Conservation (phyloP, 2,797 vertebrate genomes). For the Epinephelus coioides region DNA sequence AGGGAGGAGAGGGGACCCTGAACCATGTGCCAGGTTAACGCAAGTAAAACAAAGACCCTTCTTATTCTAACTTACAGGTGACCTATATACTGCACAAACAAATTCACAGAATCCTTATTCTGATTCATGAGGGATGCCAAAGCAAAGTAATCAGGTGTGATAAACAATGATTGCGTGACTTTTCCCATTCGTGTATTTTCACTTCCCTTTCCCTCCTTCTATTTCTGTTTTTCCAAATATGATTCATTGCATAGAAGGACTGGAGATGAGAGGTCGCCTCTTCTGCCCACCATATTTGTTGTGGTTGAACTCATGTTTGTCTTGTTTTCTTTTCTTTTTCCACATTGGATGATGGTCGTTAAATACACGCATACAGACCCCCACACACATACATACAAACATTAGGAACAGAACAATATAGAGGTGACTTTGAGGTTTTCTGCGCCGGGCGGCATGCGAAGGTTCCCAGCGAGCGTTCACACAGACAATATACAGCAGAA, state of each 20-base stretch:
- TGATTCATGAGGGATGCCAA: constrained; percentile 72
- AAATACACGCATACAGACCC: constrained; percentile 79
- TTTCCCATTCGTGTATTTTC: constrained; percentile 66
- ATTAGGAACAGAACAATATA: constrained; percentile 85
- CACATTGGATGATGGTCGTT: constrained; percentile 72
- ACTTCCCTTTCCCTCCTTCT: constrained; percentile 70
- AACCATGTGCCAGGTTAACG: constrained; percentile 86
- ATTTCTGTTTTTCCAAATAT: constrained; percentile 71
- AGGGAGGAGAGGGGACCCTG: constrained; percentile 72
- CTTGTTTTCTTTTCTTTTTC: constrained; percentile 61
- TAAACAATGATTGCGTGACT: constrained; percentile 75
- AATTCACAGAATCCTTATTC: constrained; percentile 73
- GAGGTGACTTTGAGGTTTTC: constrained; percentile 82
- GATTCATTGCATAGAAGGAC: constrained; percentile 99
- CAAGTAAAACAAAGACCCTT: constrained; percentile 40
- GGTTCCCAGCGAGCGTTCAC: constrained; percentile 82
- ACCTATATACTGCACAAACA: constrained; percentile 82
- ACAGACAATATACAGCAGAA: constrained; percentile 85
- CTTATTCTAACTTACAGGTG: constrained; percentile 78
- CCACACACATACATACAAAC: constrained; percentile 79
- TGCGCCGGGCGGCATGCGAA: constrained; percentile 84
- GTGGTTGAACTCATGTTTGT: constrained; percentile 60
- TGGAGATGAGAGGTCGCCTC: constrained; percentile 90
- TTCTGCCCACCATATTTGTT: constrained; percentile 81
- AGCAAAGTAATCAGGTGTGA: constrained; percentile 83